phyloP scores from a whole-genome alignment of 1,140 invertebrate species.

The Anadara kagoshimensis region DNA sequence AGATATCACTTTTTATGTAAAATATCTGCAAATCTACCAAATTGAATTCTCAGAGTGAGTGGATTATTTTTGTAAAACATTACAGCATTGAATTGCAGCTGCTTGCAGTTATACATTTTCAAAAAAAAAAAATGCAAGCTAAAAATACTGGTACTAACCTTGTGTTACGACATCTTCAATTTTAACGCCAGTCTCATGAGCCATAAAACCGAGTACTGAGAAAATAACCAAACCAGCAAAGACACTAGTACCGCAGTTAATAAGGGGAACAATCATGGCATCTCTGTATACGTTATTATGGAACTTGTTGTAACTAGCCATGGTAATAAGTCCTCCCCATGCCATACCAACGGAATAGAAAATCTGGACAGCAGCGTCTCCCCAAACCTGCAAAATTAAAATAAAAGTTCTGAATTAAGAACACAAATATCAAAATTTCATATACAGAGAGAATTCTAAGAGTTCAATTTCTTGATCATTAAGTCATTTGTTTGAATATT shows the following conservation, averaged over 20 bases:
- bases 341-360: slow-evolving; percentile 72
- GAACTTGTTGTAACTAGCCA: slow-evolving; percentile 72
- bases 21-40: too few species aligned
- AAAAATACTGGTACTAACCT: slow-evolving; percentile 46
- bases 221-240: slow-evolving; percentile 99
- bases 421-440: neutral
- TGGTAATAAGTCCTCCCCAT: slow-evolving; percentile 73
- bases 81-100: too few species aligned
- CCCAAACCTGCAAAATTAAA: slow-evolving; percentile 64
- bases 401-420: neutral
- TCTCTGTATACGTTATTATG: slow-evolving; percentile 78
- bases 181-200: slow-evolving; percentile 62
- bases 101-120: too few species aligned
- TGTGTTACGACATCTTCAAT: slow-evolving; percentile 66
- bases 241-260: slow-evolving; percentile 97
- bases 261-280: slow-evolving; percentile 93
- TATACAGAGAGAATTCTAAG: neutral
- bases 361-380: slow-evolving; percentile 70
- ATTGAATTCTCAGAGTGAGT: too few species aligned
- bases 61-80: too few species aligned
- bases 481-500: too few species aligned
- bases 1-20: too few species aligned
- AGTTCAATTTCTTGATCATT: too few species aligned
- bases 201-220: slow-evolving; percentile 88
- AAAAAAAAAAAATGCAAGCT: too few species aligned